Evolutionary conservation across 2,888 invertebrate genomes (phyloP).

Genomic region (Endotricha flammealis): DNA sequence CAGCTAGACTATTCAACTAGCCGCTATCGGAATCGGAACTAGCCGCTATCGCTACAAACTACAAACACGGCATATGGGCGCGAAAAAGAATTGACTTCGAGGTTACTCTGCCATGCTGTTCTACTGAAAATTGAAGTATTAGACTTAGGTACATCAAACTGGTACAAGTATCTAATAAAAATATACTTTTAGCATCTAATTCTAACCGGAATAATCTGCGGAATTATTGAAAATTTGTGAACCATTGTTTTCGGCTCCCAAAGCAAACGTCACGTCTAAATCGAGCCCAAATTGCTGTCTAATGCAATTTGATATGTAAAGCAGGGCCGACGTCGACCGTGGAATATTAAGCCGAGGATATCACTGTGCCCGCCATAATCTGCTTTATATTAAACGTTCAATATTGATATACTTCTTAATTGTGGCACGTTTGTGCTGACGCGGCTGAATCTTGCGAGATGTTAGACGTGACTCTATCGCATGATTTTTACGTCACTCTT

Average conservation of each 20-base stretch:
- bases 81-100: no score
- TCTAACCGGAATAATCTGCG: no score
- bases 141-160: no score
- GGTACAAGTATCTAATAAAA: no score
- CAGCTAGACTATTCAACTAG: no score
- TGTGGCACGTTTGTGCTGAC: neutral
- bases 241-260: neutral
- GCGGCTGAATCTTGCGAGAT: no score
- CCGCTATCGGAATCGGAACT: no score
- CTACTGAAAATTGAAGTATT: neutral
- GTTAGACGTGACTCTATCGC: neutral
- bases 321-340: neutral
- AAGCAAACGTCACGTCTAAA: neutral
- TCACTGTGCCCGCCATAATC: constrained; percentile 1
- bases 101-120: no score
- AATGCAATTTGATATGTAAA: constrained; percentile 9
- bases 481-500: neutral
- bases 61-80: no score
- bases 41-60: no score
- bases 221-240: no score
- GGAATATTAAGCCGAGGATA: neutral
- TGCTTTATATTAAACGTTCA: constrained; percentile 6
- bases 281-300: constrained; percentile 5
- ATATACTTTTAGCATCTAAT: no score
- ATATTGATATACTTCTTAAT: constrained; percentile 5